Base-by-base conservation (phyloP, 2,113 vertebrate species). In the Elanoides forficatus region DNA sequence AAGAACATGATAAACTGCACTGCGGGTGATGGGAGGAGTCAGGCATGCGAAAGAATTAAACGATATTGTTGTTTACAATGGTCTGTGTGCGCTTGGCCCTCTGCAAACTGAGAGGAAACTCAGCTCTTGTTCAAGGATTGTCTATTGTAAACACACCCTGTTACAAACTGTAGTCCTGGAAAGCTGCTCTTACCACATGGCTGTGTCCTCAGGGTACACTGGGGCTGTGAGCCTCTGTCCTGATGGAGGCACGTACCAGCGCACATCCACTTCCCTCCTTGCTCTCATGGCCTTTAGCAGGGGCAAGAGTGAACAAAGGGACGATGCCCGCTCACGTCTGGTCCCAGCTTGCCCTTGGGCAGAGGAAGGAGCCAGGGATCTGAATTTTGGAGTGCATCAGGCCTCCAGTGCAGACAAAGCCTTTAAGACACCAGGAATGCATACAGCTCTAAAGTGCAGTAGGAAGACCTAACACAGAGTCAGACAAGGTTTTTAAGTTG, bases 11-110 rank as follows among this genome's bases (percentile, higher is more conserved):
- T 93, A 63, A 94, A 83, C 74, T 1, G 66, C 94, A 1, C 94
- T 6, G 91, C 74, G 91, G 95, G 95, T 83, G 96, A 59, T 36
- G 93, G 95, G 96, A 96, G 95, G 94, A 96, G 96, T 3, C 95
- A 50, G 83, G 93, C 91, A n/a, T 22, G 76, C 11, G 29, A 74
- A 80, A 91, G 94, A 94, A 95, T 93, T 60, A 76, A 1, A 11
- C 13, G 81, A 53, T 82, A 65, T 42, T 85, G 90, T 86, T 95
- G 95, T 97, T 96, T 95, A 94, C 84, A 94, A 7, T 22, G 84
- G 38, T 53, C 84, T 76, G 48, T 2, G 8, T 42, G 88, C 23
- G 56, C 94, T 65, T 66, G 81, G 95, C 91, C 73, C 91, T 91
- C 55, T 91, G 90, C 93, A 91, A 71, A 75, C 34, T 8, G 42